phyloP scores from a whole-genome alignment of 2,113 vertebrate genomes.

The Oryctolagus cuniculus region mOryCun1.1 NC_091443.1:60824001-60824500 shows the following conservation, averaged over 20 bases:
- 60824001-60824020: slow-evolving; percentile 89
- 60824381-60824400: slow-evolving; percentile 92
- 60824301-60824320: slow-evolving; percentile 93
- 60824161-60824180: slow-evolving; percentile 95
- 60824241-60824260: slow-evolving; percentile 98
- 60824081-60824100: slow-evolving; percentile 91
- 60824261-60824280: slow-evolving; percentile 96
- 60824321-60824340: slow-evolving; percentile 91
- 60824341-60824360: slow-evolving; percentile 35
- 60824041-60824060: slow-evolving; percentile 88
- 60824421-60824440: slow-evolving; percentile 91
- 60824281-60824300: slow-evolving; percentile 95
- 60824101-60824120: slow-evolving; percentile 94
- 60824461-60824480: slow-evolving; percentile 91
- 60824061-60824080: slow-evolving; percentile 89
- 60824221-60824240: slow-evolving; percentile 95
- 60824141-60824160: slow-evolving; percentile 98
- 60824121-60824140: slow-evolving; percentile 98
- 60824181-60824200: slow-evolving; percentile 97
- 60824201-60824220: slow-evolving; percentile 96
- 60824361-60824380: slow-evolving; percentile 70
- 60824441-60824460: slow-evolving; percentile 90
- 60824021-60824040: slow-evolving; percentile 89
- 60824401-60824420: slow-evolving; percentile 93
- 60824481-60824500: slow-evolving; percentile 92